A percentile compares a stretch with the other conserved stretches of the same genome.
Conservation (phyloP, 2,797 vertebrate genomes). For the Characodon lateralis region DNA sequence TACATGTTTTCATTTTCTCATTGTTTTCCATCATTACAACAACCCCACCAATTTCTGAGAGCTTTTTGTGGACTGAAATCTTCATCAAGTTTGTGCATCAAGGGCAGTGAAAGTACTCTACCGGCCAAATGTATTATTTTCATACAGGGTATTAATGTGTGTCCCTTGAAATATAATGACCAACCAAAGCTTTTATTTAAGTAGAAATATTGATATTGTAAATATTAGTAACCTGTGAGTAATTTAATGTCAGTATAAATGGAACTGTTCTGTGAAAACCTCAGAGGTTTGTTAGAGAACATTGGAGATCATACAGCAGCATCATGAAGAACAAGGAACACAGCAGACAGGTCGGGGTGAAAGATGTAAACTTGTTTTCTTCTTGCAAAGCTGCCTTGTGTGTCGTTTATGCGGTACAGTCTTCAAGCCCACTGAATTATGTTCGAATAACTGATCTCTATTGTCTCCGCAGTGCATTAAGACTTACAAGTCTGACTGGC, state of each 20-base stretch:
- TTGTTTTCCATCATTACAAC: too few species aligned
- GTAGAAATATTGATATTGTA: not conserved
- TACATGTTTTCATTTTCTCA: too few species aligned
- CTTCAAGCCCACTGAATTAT: not conserved
- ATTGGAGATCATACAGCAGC: not conserved
- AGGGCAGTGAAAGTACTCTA: not conserved
- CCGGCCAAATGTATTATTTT: not conserved
- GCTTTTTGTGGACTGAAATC: too few species aligned
- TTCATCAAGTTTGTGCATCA: too few species aligned
- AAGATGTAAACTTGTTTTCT: not conserved
- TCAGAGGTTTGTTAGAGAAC: not conserved
- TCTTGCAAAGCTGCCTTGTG: not conserved
- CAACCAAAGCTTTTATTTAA: not conserved
- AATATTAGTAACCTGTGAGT: not conserved
- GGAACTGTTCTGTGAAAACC: not conserved
- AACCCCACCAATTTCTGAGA: too few species aligned
- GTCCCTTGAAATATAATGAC: not conserved
- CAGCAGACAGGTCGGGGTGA: not conserved
- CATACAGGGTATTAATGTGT: fast-evolving
- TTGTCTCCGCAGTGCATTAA: conserved; percentile 89
- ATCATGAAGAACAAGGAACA: not conserved
- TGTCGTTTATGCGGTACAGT: not conserved
- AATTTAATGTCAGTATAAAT: not conserved
- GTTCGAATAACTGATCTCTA: not conserved
- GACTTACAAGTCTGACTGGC: conserved; percentile 98